Conservation (phyloP, 2,113 vertebrate genomes). For the Cettia cetti region DNA sequence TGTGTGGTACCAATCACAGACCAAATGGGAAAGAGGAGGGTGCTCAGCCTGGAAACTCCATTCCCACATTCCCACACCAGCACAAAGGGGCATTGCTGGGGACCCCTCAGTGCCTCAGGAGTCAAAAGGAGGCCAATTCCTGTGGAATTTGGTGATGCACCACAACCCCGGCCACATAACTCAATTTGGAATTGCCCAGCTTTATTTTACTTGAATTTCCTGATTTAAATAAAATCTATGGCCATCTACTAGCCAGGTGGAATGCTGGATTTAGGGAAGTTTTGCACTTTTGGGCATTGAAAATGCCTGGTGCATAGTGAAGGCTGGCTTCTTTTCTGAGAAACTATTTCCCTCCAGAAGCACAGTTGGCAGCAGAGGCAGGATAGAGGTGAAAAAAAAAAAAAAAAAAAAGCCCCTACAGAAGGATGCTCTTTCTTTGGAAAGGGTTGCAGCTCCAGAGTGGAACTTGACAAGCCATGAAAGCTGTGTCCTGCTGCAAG, state of each 20-base stretch:
- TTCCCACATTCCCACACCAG: not conserved
- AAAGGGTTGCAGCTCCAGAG: not conserved
- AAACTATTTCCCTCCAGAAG: not conserved
- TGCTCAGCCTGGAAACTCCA: not conserved
- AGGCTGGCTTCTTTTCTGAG: not conserved
- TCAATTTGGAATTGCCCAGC: not conserved
- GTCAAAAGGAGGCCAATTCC: not conserved
- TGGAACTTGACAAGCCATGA: not conserved
- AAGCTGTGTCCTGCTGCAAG: conserved; percentile 24
- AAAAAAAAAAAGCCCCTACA: not conserved
- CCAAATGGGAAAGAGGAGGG: not conserved
- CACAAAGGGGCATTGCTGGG: not conserved
- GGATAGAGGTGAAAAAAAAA: not conserved
- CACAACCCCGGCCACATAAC: not conserved
- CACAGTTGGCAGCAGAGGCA: not conserved
- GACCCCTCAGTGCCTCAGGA: fast-evolving
- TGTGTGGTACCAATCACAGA: not conserved
- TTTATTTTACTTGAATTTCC: not conserved
- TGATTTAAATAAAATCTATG: not conserved
- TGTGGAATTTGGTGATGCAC: not conserved
- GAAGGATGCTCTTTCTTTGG: conserved; percentile 10
- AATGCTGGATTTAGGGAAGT: not conserved
- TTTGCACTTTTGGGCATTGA: not conserved
- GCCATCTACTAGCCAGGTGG: not conserved
- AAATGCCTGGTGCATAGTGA: not conserved